phyloP scores from a whole-genome alignment of 2,113 vertebrate genomes.

The Colaptes auratus region DNA sequence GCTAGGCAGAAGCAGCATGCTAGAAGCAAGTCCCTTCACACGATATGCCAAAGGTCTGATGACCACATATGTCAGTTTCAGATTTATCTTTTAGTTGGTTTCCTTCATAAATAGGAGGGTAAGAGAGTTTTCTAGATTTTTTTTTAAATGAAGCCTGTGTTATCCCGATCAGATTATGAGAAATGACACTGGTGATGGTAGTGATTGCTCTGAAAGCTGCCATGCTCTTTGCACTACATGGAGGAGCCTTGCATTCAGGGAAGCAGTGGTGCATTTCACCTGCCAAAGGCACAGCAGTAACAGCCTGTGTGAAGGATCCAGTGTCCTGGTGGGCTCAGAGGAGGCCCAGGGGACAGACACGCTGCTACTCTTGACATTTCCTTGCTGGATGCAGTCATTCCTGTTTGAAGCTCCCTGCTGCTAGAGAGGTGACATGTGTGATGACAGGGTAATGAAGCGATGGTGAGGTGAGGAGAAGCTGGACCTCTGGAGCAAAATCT shows the following conservation, averaged over 20 bases:
- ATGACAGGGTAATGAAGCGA: not conserved
- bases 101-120: not conserved
- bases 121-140: not conserved
- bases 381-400: not conserved
- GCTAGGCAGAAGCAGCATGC: not conserved
- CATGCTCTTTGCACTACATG: not conserved
- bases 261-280: not conserved
- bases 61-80: fast-evolving
- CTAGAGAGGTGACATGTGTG: not conserved
- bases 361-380: not conserved
- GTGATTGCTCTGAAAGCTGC: not conserved
- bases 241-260: not conserved
- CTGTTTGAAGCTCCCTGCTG: not conserved
- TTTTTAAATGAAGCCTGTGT: fast-evolving
- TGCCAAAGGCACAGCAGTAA: not conserved
- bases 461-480: not conserved
- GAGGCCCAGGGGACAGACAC: not conserved
- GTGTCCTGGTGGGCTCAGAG: fast-evolving
- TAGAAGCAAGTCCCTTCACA: not conserved
- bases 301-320: not conserved
- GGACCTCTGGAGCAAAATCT: not conserved
- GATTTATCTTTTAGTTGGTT: not conserved
- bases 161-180: not conserved
- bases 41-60: fast-evolving
- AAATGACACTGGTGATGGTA: not conserved